Percentiles rank a stretch among this genome's conserved stretches.
phyloP scores from a whole-genome alignment of 2,888 invertebrate species.

The Catocala nupta region DNA sequence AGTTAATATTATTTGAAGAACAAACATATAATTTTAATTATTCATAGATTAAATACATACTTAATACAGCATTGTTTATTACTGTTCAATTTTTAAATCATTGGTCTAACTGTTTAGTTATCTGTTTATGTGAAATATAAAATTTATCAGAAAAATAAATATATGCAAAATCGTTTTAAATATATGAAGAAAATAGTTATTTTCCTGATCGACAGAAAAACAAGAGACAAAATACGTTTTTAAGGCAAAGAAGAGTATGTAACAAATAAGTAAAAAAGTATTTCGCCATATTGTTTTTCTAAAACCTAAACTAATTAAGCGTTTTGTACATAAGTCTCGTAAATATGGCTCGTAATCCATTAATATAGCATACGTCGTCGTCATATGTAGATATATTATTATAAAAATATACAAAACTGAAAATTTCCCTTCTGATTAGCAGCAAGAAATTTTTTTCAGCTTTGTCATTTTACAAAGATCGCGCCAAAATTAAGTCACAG shows the following conservation, averaged over 20 bases:
- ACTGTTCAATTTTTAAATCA: too few relatives aligned
- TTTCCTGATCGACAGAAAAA: background rate
- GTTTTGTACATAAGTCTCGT: conserved; percentile 49
- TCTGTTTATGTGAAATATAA: too few relatives aligned
- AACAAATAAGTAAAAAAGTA: background rate
- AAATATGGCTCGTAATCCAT: conserved; percentile 66
- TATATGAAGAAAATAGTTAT: too few relatives aligned
- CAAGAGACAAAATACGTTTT: background rate
- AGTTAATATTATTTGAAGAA: too few relatives aligned
- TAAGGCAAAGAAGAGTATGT: background rate
- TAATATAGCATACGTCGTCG: conserved; percentile 64
- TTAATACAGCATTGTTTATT: too few relatives aligned
- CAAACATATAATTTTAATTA: too few relatives aligned
- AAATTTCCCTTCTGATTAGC: conserved; percentile 13
- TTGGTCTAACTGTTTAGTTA: too few relatives aligned
- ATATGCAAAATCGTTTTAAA: too few relatives aligned
- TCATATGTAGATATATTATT: conserved; percentile 8
- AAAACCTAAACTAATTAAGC: conserved; percentile 51
- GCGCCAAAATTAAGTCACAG: conserved; percentile 22
- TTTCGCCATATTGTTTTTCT: conserved; percentile 31
- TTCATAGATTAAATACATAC: too few relatives aligned
- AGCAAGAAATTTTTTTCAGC: conserved; percentile 23
- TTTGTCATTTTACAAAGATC: conserved; percentile 21
- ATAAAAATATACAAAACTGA: conserved; percentile 23
- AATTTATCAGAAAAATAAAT: too few relatives aligned